Conservation (phyloP, 2,888 invertebrate species). For the Ecliptopera silaceata region DNA sequence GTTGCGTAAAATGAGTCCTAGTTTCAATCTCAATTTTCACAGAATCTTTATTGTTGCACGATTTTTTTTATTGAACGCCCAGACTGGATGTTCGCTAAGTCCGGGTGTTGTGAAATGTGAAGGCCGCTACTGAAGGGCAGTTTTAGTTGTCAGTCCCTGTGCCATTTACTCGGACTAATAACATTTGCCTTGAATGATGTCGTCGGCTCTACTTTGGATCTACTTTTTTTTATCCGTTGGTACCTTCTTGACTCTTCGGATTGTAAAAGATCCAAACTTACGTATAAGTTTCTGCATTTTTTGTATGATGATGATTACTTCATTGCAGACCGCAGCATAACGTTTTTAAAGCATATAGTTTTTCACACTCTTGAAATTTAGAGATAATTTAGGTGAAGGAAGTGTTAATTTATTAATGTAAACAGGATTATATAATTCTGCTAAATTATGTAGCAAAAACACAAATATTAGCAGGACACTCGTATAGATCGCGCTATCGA, state of each 20-base stretch:
- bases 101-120: conserved; percentile 81
- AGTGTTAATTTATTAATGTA: conserved; percentile 1
- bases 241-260: background rate
- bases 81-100: conserved; percentile 75
- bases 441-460: conserved; percentile 27
- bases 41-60: conserved; percentile 18
- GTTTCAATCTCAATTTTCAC: background rate
- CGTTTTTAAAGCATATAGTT: background rate
- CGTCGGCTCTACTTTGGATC: conserved; percentile 35
- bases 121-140: conserved; percentile 73
- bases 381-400: background rate
- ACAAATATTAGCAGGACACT: conserved; percentile 20
- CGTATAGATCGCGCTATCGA: conserved; percentile 12
- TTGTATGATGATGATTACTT: background rate
- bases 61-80: conserved; percentile 36
- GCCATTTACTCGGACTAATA: conserved; percentile 64
- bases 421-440: conserved; percentile 17
- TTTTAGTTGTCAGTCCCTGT: conserved; percentile 73
- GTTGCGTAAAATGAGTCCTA: no score
- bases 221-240: conserved; percentile 24
- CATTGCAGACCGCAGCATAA: background rate
- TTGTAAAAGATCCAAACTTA: background rate
- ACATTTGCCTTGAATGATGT: conserved; percentile 36
- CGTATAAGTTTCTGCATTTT: background rate
- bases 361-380: background rate